phyloP scores from a whole-genome alignment of 2,888 invertebrate species.

The Apoderus coryli region DNA sequence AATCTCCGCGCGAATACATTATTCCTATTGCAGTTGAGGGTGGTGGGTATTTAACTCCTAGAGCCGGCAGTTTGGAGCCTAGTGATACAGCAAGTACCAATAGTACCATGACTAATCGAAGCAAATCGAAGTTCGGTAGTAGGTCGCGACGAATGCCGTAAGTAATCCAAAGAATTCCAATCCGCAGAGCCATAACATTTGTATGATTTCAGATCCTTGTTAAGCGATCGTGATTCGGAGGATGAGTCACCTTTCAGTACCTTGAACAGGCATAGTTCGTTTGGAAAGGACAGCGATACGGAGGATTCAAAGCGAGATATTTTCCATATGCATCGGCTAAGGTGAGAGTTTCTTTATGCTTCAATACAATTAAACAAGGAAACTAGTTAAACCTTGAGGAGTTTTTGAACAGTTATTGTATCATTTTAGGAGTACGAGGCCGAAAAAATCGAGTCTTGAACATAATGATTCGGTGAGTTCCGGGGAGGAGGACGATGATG shows the following conservation, averaged over 20 bases:
- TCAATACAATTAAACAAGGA: too few species aligned
- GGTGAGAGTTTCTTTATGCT: conserved; percentile 27
- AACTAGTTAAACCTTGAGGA: too few species aligned
- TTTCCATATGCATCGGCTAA: conserved; percentile 51
- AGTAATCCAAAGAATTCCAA: conserved; percentile 21
- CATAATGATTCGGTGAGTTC: conserved; percentile 79
- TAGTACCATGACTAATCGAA: conserved; percentile 38
- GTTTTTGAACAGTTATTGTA: too few species aligned
- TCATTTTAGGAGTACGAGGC: conserved; percentile 46
- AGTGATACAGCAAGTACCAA: conserved; percentile 44
- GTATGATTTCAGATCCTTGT: conserved; percentile 39
- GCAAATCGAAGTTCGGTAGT: conserved; percentile 35
- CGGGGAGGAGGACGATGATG: conserved; percentile 77
- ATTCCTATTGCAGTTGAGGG: conserved; percentile 90
- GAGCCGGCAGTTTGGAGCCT: conserved; percentile 62
- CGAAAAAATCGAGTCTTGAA: conserved; percentile 46
- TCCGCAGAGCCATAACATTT: conserved; percentile 1
- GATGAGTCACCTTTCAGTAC: conserved; percentile 48
- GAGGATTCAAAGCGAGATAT: conserved; percentile 35
- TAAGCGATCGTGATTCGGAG: conserved; percentile 54
- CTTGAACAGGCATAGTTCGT: conserved; percentile 41
- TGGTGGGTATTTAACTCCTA: conserved; percentile 69
- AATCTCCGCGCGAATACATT: conserved; percentile 80
- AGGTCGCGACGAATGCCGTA: conserved; percentile 56
- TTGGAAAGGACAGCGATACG: conserved; percentile 43